Conservation (phyloP, 92 coral and sea anemone genomes). For the Palythoa heliodiscus region DNA sequence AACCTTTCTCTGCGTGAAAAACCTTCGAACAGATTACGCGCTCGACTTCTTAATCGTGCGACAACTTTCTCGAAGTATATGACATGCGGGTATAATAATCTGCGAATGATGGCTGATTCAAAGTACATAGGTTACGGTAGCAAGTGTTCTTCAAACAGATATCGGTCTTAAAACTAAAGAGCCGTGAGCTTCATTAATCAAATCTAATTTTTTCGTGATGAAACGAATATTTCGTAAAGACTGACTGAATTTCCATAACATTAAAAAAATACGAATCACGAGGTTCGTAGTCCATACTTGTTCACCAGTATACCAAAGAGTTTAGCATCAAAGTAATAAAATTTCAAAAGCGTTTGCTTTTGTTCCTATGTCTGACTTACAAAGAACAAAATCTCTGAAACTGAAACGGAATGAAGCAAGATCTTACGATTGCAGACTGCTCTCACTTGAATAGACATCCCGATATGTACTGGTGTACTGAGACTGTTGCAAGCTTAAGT, state of each 20-base stretch:
- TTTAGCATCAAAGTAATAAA: background rate
- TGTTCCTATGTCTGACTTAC: background rate
- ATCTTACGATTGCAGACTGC: slow-evolving; percentile 30
- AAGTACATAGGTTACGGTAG: slow-evolving; percentile 1
- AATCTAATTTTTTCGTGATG: background rate
- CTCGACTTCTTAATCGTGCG: background rate
- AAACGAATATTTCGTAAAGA: background rate
- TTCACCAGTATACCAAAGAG: background rate
- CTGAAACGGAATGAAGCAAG: slow-evolving; percentile 17
- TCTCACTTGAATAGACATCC: slow-evolving; percentile 28
- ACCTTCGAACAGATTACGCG: background rate
- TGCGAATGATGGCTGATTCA: slow-evolving; percentile 7
- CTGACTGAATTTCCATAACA: background rate
- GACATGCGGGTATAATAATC: background rate
- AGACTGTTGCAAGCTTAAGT: background rate
- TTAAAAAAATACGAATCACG: background rate
- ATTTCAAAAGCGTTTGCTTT: background rate
- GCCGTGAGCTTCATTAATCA: background rate
- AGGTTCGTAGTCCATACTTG: background rate
- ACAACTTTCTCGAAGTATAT: background rate
- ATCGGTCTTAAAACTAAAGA: background rate
- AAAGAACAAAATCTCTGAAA: slow-evolving; percentile 16
- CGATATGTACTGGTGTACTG: background rate
- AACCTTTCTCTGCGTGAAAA: background rate
- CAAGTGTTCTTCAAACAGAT: background rate